These are phyloP conservation scores for Athalia rosae DNA, from an alignment of 2,888 invertebrate genomes.

Conservation along the genomic window DNA sequence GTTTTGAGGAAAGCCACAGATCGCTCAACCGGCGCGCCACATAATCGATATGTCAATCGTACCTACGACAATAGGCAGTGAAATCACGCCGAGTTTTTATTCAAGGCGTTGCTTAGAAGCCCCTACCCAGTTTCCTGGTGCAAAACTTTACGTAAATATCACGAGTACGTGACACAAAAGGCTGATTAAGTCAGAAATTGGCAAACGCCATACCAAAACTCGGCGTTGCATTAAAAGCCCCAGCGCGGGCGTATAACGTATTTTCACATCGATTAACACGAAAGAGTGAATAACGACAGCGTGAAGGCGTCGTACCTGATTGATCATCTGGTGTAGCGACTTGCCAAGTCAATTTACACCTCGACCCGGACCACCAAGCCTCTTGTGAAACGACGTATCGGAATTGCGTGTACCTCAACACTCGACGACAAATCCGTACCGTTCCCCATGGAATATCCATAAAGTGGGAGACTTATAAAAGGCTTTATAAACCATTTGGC, in stretches of 20 bases:
- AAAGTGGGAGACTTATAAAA: slow-evolving; percentile 47
- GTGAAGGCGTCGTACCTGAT: slow-evolving; percentile 27
- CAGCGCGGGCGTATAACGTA: background rate
- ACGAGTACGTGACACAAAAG: slow-evolving; percentile 25
- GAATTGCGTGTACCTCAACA: slow-evolving; percentile 26
- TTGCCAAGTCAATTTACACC: slow-evolving; percentile 29
- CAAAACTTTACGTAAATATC: slow-evolving; percentile 33
- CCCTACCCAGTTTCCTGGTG: slow-evolving; percentile 35
- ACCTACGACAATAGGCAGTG: background rate
- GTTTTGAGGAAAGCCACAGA: slow-evolving; percentile 39
- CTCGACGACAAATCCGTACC: background rate
- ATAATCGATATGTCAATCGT: slow-evolving; percentile 46
- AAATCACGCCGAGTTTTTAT: slow-evolving; percentile 31
- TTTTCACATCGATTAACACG: slow-evolving; percentile 20
- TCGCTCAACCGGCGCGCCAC: slow-evolving; percentile 39
- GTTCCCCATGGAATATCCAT: background rate
- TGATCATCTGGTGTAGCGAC: slow-evolving; percentile 26
- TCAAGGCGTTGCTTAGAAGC: slow-evolving; percentile 21
- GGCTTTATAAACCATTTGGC: slow-evolving; percentile 46
- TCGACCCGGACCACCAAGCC: background rate
- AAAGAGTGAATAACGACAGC: background rate
- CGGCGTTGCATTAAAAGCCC: background rate
- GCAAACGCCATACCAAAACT: background rate
- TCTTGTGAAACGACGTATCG: slow-evolving; percentile 18
- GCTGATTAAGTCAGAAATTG: slow-evolving; percentile 7